These are phyloP conservation scores for Margaritifera margaritifera DNA, from an alignment of 2,888 invertebrate species.

Conservation along the genomic window DNA sequence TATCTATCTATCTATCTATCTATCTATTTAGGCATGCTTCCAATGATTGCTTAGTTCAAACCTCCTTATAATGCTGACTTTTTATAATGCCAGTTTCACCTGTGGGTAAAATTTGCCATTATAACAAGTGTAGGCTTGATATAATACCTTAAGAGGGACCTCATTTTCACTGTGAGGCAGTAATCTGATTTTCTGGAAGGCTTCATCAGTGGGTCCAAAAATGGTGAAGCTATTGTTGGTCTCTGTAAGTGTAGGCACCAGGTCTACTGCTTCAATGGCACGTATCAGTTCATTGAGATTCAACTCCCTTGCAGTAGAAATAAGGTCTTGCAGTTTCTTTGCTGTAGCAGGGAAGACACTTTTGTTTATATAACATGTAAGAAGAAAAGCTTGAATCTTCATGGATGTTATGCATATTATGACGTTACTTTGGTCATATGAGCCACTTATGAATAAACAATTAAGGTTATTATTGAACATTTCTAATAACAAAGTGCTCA, in stretches of 20 bases:
- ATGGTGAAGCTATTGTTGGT: slow-evolving; percentile 62
- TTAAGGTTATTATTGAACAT: too few species aligned
- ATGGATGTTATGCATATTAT: too few species aligned
- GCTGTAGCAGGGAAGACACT: slow-evolving; percentile 51
- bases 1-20: too few species aligned
- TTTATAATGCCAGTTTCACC: background rate
- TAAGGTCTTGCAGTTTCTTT: slow-evolving; percentile 76
- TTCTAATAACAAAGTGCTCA: too few species aligned
- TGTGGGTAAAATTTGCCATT: background rate
- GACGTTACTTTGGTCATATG: too few species aligned
- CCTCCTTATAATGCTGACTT: background rate
- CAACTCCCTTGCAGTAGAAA: slow-evolving; percentile 77
- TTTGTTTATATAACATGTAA: background rate
- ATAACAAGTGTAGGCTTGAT: background rate
- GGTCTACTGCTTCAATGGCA: slow-evolving; percentile 72
- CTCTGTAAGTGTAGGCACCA: slow-evolving; percentile 74
- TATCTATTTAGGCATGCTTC: too few species aligned
- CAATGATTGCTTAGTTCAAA: background rate
- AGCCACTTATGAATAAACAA: too few species aligned
- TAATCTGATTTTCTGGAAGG: slow-evolving; percentile 53
- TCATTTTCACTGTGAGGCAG: background rate
- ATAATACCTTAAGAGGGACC: slow-evolving; percentile 25
- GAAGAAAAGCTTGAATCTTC: too few species aligned
- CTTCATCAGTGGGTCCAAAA: slow-evolving; percentile 58
- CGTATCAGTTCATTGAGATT: slow-evolving; percentile 78